A percentile compares a stretch with the other conserved stretches of the same genome.
phyloP scores from a whole-genome alignment of 2,113 vertebrate genomes.

The Puffinus mauretanicus region DNA sequence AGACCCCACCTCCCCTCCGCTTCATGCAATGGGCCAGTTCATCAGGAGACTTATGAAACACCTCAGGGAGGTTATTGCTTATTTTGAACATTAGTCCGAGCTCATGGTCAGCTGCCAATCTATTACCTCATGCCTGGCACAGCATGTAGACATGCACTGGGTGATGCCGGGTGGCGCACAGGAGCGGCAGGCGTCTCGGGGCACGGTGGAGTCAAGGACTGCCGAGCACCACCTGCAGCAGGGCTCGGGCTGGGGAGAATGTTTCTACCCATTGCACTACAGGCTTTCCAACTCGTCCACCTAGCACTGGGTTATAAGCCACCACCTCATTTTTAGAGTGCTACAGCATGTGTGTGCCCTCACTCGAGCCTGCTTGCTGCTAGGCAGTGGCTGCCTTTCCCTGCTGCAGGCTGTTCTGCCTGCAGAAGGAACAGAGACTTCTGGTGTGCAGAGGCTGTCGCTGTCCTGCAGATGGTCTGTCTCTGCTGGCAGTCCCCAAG shows the following conservation, averaged over 20 bases:
- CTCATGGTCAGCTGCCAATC: slow-evolving; percentile 32
- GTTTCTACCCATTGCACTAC: not conserved
- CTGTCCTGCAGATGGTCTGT: not conserved
- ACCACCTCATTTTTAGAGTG: not conserved
- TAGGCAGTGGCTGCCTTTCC: not conserved
- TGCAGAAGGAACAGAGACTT: not conserved
- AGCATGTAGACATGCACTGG: not conserved
- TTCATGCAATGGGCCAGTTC: not conserved
- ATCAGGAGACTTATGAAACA: slow-evolving; percentile 14
- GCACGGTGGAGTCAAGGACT: not conserved
- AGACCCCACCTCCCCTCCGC: not conserved
- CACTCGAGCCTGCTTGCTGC: not conserved
- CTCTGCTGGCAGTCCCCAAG: not conserved
- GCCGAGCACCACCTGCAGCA: not conserved
- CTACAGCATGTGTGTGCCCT: not conserved
- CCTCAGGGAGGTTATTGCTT: slow-evolving; percentile 51
- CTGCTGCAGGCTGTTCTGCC: not conserved
- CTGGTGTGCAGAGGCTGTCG: not conserved
- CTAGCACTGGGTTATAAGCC: not conserved
- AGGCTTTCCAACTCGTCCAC: not conserved
- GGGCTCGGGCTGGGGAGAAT: not conserved
- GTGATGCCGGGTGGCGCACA: not conserved
- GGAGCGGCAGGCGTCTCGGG: not conserved
- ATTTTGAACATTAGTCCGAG: slow-evolving; percentile 1
- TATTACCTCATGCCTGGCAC: slow-evolving; percentile 49